Conservation (phyloP, 2,888 invertebrate genomes). For the Muschampia plurimacula region DNA sequence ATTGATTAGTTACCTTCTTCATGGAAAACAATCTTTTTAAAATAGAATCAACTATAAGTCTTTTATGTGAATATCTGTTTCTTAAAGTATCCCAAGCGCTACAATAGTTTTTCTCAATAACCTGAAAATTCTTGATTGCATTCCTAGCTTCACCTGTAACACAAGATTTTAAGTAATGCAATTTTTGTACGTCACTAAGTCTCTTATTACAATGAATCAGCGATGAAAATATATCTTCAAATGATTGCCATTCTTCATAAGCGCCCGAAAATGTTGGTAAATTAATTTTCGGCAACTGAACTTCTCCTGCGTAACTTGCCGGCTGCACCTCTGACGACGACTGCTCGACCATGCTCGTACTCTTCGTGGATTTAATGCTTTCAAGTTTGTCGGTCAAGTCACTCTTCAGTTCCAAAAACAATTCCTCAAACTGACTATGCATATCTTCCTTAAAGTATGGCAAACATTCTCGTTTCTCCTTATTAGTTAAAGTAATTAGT, state of each 20-base stretch:
- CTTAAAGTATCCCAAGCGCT: slow-evolving; percentile 8
- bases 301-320: slow-evolving; percentile 2
- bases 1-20: slow-evolving; percentile 6
- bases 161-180: slow-evolving; percentile 14
- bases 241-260: slow-evolving; percentile 23
- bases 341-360: neutral
- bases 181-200: slow-evolving; percentile 7
- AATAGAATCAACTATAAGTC: slow-evolving; percentile 7
- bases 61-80: slow-evolving; percentile 8
- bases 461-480: slow-evolving; percentile 10
- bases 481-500: neutral
- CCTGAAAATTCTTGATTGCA: slow-evolving; percentile 2
- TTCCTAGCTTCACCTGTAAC: slow-evolving; percentile 5
- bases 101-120: slow-evolving; percentile 9
- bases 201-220: slow-evolving; percentile 10
- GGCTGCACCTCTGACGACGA: neutral
- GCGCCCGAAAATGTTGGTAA: slow-evolving; percentile 16
- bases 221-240: slow-evolving; percentile 12
- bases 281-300: slow-evolving; percentile 13
- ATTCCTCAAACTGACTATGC: slow-evolving; percentile 10
- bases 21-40: slow-evolving; percentile 8
- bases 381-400: slow-evolving; percentile 6
- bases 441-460: slow-evolving; percentile 1
- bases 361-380: neutral
- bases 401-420: slow-evolving; percentile 3